A percentile compares a stretch with the other conserved stretches of the same genome.
phyloP scores from a whole-genome alignment of 2,113 vertebrate genomes.

The Bubo bubo region DNA sequence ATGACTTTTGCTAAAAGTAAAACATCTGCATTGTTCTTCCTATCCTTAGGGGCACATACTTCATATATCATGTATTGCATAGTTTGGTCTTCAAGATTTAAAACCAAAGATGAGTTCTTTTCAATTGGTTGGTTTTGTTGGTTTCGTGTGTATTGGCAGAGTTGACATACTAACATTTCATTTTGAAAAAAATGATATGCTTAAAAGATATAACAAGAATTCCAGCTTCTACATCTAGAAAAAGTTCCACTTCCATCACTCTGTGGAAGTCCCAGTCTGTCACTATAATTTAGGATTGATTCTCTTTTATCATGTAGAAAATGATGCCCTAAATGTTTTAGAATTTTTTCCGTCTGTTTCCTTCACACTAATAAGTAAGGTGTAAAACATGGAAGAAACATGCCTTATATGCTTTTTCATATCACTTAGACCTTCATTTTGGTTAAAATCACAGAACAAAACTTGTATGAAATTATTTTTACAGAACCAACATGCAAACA shows the following conservation, averaged over 20 bases:
- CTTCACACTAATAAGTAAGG: background rate
- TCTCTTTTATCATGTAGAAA: background rate
- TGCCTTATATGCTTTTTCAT: background rate
- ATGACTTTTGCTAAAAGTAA: background rate
- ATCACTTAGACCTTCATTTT: background rate
- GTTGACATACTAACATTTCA: rapidly evolving
- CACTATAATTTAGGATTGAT: background rate
- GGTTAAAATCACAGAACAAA: background rate
- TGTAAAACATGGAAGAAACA: background rate
- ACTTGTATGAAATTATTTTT: background rate
- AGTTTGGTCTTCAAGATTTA: background rate
- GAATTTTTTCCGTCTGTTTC: background rate
- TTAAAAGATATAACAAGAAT: background rate
- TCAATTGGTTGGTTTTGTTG: background rate
- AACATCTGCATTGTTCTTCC: background rate
- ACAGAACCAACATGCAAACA: background rate
- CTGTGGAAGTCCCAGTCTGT: background rate
- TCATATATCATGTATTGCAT: background rate
- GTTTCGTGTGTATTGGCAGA: background rate
- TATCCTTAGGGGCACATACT: background rate
- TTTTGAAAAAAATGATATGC: background rate
- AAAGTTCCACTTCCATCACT: background rate
- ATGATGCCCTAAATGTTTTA: background rate
- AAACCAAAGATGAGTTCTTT: background rate
- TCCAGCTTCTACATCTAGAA: background rate